These are phyloP conservation scores for Epsilonema sp. DNA, from an alignment of 2,888 invertebrate species.

Conservation along the genomic window DNA sequence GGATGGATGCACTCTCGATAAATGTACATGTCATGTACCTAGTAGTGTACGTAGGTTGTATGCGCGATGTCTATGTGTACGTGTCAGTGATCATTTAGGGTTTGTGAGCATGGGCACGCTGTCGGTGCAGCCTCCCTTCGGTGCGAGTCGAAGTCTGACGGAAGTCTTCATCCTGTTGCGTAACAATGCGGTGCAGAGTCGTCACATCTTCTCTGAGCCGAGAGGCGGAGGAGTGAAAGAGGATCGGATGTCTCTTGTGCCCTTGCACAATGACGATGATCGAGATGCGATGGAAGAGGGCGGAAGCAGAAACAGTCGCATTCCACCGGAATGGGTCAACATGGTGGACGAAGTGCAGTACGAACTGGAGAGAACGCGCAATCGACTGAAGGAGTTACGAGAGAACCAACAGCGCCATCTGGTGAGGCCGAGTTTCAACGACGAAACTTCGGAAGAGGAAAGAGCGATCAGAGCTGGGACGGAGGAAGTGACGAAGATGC, in stretches of 20 bases:
- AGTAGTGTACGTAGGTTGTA: too few species aligned
- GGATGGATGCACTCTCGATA: too few species aligned
- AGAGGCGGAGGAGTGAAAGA: constrained; percentile 10
- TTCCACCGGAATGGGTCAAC: constrained; percentile 30
- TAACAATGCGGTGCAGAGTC: constrained; percentile 80
- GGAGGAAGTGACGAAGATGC: constrained; percentile 54
- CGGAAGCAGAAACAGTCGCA: constrained; percentile 8
- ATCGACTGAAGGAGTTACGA: constrained; percentile 46
- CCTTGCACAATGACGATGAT: constrained; percentile 16
- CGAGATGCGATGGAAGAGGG: constrained; percentile 5
- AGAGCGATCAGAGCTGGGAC: constrained; percentile 60
- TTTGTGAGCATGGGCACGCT: constrained; percentile 13
- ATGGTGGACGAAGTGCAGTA: constrained; percentile 35
- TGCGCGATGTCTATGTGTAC: too few species aligned
- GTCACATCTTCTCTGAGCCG: constrained; percentile 52
- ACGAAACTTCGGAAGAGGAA: constrained; percentile 60
- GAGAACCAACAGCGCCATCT: constrained; percentile 67
- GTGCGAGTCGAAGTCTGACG: constrained; percentile 58
- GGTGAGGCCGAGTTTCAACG: constrained; percentile 56
- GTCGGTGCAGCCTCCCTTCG: constrained; percentile 13
- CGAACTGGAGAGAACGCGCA: constrained; percentile 12
- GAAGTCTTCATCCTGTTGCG: constrained; percentile 84
- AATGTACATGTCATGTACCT: too few species aligned
- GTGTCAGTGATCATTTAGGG: too few species aligned
- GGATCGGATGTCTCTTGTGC: constrained; percentile 18